phyloP scores from a whole-genome alignment of 30 jellyfish, hydroid and myxozoan genomes.

The Hydra vulgaris region DNA sequence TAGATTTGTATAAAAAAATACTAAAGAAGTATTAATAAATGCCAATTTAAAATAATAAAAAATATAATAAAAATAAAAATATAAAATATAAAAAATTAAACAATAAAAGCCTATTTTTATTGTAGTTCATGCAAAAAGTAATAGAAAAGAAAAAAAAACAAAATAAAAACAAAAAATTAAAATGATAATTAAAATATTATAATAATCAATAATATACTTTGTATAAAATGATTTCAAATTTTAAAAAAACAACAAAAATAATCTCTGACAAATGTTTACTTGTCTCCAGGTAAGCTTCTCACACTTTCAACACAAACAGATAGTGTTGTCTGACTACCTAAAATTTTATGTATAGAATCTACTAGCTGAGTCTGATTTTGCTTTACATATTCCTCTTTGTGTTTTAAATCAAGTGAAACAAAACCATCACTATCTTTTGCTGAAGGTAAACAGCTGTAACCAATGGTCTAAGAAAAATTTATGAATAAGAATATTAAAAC shows the following conservation, averaged over 20 bases:
- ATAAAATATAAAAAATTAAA: too few species aligned
- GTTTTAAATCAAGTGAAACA: constrained; percentile 68
- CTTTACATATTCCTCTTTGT: constrained; percentile 50
- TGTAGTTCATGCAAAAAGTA: too few species aligned
- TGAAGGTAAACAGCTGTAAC: constrained; percentile 79
- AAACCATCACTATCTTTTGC: constrained; percentile 82
- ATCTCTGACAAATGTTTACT: constrained; percentile 12
- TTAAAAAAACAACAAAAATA: neutral
- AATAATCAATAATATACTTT: too few species aligned
- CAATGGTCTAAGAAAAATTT: constrained; percentile 48
- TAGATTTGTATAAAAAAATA: too few species aligned
- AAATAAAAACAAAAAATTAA: too few species aligned
- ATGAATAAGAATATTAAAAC: constrained; percentile 7
- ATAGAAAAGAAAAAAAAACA: too few species aligned
- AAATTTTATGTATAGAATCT: constrained; percentile 52
- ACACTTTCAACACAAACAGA: constrained; percentile 90
- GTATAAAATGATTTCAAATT: too few species aligned
- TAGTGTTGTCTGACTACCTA: constrained; percentile 70
- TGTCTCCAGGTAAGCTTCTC: constrained; percentile 56
- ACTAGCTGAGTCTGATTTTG: constrained; percentile 70
- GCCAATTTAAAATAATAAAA: too few species aligned
- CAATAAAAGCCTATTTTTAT: too few species aligned
- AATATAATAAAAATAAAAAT: too few species aligned
- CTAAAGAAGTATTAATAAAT: too few species aligned
- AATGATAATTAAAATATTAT: too few species aligned